phyloP scores from a whole-genome alignment of 2,797 vertebrate genomes.

The Squalus acanthias region DNA sequence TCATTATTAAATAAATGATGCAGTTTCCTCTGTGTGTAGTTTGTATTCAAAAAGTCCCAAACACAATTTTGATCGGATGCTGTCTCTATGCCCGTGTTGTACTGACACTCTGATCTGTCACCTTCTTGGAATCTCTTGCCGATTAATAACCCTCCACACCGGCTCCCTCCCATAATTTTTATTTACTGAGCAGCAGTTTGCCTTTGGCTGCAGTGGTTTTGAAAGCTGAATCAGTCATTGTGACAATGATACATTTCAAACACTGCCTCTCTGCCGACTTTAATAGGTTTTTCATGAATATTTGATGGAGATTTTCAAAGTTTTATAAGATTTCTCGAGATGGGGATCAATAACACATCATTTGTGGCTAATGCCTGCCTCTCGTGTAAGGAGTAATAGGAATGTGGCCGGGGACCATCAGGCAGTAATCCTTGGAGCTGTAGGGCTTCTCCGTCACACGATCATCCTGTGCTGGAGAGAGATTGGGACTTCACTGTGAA shows the following conservation, averaged over 20 bases:
- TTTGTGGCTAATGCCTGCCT: not conserved
- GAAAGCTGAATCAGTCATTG: not conserved
- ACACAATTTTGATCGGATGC: not conserved
- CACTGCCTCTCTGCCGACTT: not conserved
- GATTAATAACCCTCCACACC: not conserved
- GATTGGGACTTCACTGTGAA: not conserved
- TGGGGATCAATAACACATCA: not conserved
- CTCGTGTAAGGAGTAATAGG: not conserved
- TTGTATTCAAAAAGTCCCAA: not conserved
- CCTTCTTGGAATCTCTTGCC: not conserved
- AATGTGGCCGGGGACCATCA: not conserved
- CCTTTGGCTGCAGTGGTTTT: not conserved
- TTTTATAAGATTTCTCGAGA: not conserved
- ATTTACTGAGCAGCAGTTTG: not conserved
- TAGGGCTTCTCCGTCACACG: not conserved
- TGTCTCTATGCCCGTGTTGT: not conserved
- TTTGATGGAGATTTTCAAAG: not conserved
- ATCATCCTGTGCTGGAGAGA: not conserved
- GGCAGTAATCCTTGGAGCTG: not conserved
- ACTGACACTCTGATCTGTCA: not conserved
- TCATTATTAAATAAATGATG: not conserved
- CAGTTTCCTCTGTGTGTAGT: not conserved
- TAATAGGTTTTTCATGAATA: slow-evolving; percentile 9
- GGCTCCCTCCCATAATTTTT: not conserved
- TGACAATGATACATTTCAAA: slow-evolving; percentile 1